Evolutionary conservation across 2,888 invertebrate genomes (phyloP), one percentile per base, ranked within the genome.

Genomic region (Drosophila neonasuta): DNA sequence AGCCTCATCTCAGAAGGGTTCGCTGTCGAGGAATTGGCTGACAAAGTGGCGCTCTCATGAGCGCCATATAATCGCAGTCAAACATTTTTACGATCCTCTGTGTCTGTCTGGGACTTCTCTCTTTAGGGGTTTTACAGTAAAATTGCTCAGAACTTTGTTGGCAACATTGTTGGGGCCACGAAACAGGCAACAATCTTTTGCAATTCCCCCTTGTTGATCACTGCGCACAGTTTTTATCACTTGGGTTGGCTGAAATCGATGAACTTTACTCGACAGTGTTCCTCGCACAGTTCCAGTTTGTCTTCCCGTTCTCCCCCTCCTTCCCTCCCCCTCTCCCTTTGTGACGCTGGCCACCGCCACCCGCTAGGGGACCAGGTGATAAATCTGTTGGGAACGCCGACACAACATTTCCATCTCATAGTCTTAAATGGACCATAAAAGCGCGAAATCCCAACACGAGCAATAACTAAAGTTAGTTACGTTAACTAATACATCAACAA

Each of bases 31-130:
- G 32, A 20, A 36, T n/a, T 8, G 51, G 46, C 71, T 79, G 75
- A 70, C 86, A 78, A 69, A 84, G 88, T 86, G 86, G 86, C 86
- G 88, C 88, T 86, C 82, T 71, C 75, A 71, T 73, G 86, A 86
- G 88, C 86, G 86, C 88, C 86, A 87, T 88, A 87, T 87, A 87
- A 87, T 85, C 80, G 86, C 84, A 86, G 87, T 84, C 74, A 84
- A 88, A 87, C 88, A 87, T 81, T 88, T 87, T 88, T 87, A 87
- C 80, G 88, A 88, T 72, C 80, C 45, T 20, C 62, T 56, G 20
- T 66, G 44, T 41, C 24, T 24, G 24, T 24, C 24, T 24, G 24
- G 24, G 24, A 65, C 34, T 52, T 15, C 24, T 52, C 11, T 36
- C 54, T 66, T 20, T 24, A 24, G 6, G 36, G 36, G 48, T 73